Evolutionary conservation across 2,888 invertebrate species (phyloP), one percentile per base, ranked within the genome.

Genomic region (Hydropsyche betteni): DNA sequence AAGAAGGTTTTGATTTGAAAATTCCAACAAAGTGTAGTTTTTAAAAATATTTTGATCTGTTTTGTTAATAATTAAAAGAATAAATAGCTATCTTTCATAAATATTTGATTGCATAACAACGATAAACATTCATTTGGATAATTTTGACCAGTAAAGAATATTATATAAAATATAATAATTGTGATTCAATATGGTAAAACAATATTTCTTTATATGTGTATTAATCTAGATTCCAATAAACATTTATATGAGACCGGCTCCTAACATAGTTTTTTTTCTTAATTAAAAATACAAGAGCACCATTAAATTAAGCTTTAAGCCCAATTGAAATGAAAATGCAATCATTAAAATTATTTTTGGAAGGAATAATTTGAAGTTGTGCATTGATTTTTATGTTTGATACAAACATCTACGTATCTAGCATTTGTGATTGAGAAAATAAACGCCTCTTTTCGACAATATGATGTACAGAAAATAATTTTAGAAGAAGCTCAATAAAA

Each of bases 341-440:
- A 69, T 69, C 44, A 14, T 64, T 24, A 61, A 24, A 61, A 61
- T 61, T 14, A 24, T 61, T 36, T 34, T 12, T 64, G 64, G 64
- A 64, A 64, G 64, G 64, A 64, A 69, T 69, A 69, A 69, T n/a
- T n/a, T 14, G 14, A 69, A 44, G 44, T 50, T 69, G 69, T 69
- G 16, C 44, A 69, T 50, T 24, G 51, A 50, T 50, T n/a, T 69
- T 14, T 44, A 69, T 8, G 10, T 85, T 85, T 10, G 44, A 85
- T 84, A 83, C 84, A 84, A 84, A 83, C 83, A 84, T 82, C 81
- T 85, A 84, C 83, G 80, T 83, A 72, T 24, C 24, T 24, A 24
- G 24, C 24, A 24, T 24, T 24, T 24, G 24, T 24, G 24, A 24
- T 24, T 24, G 24, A 2, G 24, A 24, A 24, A 24, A 24, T 24